Percentiles rank a stretch among this genome's conserved stretches.
phyloP scores from a whole-genome alignment of 1,140 invertebrate genomes.

The Lanistes nyassanus region DNA sequence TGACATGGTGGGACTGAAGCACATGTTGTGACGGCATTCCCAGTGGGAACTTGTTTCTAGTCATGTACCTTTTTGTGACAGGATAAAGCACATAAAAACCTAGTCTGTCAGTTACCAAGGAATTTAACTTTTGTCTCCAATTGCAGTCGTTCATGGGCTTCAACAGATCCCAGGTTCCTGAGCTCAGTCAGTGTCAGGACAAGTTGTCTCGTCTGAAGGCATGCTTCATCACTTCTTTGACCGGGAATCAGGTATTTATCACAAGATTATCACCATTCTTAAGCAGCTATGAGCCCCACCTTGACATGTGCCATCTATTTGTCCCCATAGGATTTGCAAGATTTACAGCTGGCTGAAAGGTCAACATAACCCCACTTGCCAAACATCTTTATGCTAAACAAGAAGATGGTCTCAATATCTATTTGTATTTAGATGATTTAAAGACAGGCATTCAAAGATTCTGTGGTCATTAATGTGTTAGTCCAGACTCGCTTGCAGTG shows the following conservation, averaged over 20 bases:
- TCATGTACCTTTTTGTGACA: neutral
- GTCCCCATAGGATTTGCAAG: no score
- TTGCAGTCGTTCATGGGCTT: constrained; percentile 44
- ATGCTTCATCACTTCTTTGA: constrained; percentile 79
- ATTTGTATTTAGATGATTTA: no score
- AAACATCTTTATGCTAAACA: no score
- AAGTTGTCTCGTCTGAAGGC: constrained; percentile 77
- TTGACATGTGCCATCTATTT: no score
- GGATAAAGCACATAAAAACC: neutral
- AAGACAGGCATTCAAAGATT: no score
- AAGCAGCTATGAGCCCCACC: neutral
- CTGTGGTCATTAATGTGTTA: no score
- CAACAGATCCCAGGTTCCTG: constrained; percentile 68
- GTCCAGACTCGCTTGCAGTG: no score
- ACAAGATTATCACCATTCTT: neutral
- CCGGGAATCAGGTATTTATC: constrained; percentile 65
- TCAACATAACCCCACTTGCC: no score
- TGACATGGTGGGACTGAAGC: no score
- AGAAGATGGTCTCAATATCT: no score
- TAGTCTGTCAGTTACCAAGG: neutral
- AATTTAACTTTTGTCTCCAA: neutral
- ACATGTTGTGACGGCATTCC: neutral
- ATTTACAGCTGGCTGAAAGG: no score
- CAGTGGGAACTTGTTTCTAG: neutral
- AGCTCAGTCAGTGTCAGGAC: constrained; percentile 77